These are phyloP conservation scores for Chelonus insularis DNA, from an alignment of 1,140 invertebrate species.

Conservation along the genomic window DNA sequence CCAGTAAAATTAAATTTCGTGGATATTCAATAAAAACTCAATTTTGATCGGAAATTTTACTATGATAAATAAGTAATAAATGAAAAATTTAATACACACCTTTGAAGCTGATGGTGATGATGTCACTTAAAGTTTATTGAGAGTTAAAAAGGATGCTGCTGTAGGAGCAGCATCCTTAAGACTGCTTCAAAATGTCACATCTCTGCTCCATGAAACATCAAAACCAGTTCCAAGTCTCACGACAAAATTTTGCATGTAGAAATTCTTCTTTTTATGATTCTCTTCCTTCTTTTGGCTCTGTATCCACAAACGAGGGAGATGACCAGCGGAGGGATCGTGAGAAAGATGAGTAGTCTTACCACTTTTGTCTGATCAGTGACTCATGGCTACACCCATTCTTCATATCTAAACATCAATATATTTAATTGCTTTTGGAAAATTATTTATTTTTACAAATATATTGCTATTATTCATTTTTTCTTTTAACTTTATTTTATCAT, in stretches of 20 bases:
- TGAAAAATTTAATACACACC: too few species aligned
- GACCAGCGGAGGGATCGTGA: conserved; percentile 47
- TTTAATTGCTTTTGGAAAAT: too few species aligned
- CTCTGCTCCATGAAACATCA: conserved; percentile 38
- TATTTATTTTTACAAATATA: too few species aligned
- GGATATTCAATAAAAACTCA: too few species aligned
- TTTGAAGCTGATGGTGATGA: too few species aligned
- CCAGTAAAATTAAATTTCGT: conserved; percentile 25
- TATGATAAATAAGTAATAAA: too few species aligned
- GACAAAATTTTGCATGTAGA: conserved; percentile 38
- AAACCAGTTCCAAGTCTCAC: conserved; percentile 45
- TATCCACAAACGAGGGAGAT: conserved; percentile 33
- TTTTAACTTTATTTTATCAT: too few species aligned
- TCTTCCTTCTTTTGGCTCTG: conserved; percentile 20
- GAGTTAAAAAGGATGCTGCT: conserved; percentile 39
- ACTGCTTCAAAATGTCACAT: conserved; percentile 46
- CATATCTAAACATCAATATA: not conserved
- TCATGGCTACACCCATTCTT: not conserved
- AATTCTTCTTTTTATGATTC: conserved; percentile 36
- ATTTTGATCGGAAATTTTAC: too few species aligned
- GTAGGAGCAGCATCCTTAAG: conserved; percentile 44
- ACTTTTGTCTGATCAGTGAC: conserved; percentile 6
- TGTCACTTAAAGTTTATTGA: too few species aligned
- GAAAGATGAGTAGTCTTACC: conserved; percentile 45
- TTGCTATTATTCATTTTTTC: too few species aligned